phyloP scores from a whole-genome alignment of 2,888 invertebrate species.

The Ornithoptera priamus region DNA sequence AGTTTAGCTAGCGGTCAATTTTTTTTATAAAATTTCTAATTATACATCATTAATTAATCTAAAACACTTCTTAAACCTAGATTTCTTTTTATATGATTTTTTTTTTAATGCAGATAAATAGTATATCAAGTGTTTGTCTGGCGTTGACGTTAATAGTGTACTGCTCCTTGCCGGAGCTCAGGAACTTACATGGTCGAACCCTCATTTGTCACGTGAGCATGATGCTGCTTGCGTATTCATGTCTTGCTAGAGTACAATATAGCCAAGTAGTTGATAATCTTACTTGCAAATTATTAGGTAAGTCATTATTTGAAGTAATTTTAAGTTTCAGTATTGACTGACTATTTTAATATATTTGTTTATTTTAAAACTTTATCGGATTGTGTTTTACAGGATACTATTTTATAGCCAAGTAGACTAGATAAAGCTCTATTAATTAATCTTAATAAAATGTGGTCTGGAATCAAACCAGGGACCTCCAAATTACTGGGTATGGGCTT shows the following conservation, averaged over 20 bases:
- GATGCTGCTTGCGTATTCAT: slow-evolving; percentile 83
- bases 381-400: neutral
- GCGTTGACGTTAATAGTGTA: slow-evolving; percentile 84
- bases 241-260: slow-evolving; percentile 80
- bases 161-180: slow-evolving; percentile 81
- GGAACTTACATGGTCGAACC: slow-evolving; percentile 87
- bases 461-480: too few relatives aligned
- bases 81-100: neutral
- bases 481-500: too few relatives aligned
- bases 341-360: too few relatives aligned
- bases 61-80: too few relatives aligned
- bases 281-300: slow-evolving; percentile 78
- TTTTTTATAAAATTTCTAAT: too few relatives aligned
- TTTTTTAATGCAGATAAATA: slow-evolving; percentile 56
- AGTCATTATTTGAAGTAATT: slow-evolving; percentile 35
- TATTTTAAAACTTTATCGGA: too few relatives aligned
- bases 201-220: slow-evolving; percentile 85
- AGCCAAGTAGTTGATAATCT: slow-evolving; percentile 53
- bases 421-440: too few relatives aligned
- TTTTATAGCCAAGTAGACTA: too few relatives aligned
- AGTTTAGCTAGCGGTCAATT: too few relatives aligned
- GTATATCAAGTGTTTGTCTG: slow-evolving; percentile 84
- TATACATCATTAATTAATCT: neutral
- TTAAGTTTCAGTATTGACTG: neutral
- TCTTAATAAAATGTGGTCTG: too few relatives aligned